Conservation (phyloP, 2,888 invertebrate species). For the Mystacides longicornis region DNA sequence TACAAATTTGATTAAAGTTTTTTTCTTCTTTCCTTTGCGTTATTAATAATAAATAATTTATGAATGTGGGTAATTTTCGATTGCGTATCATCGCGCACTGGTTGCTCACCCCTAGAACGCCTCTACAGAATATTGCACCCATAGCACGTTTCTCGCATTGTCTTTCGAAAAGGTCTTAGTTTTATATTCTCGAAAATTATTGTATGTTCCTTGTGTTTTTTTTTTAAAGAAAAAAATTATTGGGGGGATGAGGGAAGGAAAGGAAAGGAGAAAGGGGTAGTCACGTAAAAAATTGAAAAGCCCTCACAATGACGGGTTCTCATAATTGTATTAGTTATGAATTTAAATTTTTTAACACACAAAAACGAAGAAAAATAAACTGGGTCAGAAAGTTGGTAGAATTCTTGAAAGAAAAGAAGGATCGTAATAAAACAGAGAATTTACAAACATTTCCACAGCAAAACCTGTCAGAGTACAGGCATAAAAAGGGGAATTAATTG, state of each 20-base stretch:
- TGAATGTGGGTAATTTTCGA: no score
- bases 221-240: slow-evolving; percentile 4
- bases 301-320: slow-evolving; percentile 13
- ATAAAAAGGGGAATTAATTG: no score
- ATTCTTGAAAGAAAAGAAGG: background rate
- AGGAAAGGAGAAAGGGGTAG: background rate
- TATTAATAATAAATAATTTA: no score
- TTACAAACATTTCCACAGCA: no score
- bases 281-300: slow-evolving; percentile 21
- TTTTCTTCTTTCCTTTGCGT: no score
- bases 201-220: slow-evolving; percentile 9
- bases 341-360: slow-evolving; percentile 17
- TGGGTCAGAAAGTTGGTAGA: no score
- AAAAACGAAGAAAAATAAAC: slow-evolving; percentile 8
- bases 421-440: slow-evolving; percentile 3
- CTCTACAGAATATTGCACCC: background rate
- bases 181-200: slow-evolving; percentile 14
- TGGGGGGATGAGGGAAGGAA: background rate
- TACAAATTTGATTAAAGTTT: no score
- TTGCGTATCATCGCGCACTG: background rate
- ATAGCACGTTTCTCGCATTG: slow-evolving; percentile 12
- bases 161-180: slow-evolving; percentile 7
- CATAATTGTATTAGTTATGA: slow-evolving; percentile 21
- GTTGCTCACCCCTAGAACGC: background rate
- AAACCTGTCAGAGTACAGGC: no score